Base-by-base conservation (phyloP, 2,797 vertebrate genomes). In the Ibycter americanus region DNA sequence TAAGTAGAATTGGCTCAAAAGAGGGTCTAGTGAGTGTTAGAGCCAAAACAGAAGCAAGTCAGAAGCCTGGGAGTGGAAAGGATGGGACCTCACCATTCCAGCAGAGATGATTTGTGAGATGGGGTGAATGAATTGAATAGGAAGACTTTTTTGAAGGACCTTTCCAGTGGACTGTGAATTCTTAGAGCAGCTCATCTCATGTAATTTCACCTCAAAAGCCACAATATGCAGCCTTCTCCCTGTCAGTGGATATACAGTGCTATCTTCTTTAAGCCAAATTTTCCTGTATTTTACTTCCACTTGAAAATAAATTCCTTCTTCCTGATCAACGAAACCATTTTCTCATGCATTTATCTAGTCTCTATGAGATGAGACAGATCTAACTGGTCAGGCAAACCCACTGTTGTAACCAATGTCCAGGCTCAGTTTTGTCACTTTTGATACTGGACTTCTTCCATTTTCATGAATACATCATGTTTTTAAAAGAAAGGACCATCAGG, bases 141-240 rank as follows among this genome's bases (percentile, higher is more conserved):
- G 25, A 90, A 29, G 27, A 47, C 14, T 25, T 77, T 55, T 76
- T 40, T 44, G 46, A 88, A 86, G 38, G 11, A 65, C 18, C 11
- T 58, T 65, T 88, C 27, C 34, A 54, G 19, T 23, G 27, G 15
- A 6, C 5, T 85, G 25, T 38, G 55, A 58, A 72, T 90, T 86
- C 46, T 77, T 90, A 68, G 23, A 90, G 63, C 22, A 68, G 15
- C 22, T 78, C 11, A 73, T 23, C 17, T 91, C 18, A 16, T 44
- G 17, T 0, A 40, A 27, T 88, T 91, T 85, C 79, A 77, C 26
- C 10, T 83, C 6, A 2, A 74, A 61, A 40, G 47, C 10, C 5
- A 21, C 4, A 36, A 36, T 11, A 32, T 1, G 0, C 9, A 49
- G 11, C 1, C 0, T 56, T 84, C 16, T 51, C 17, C 25, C 18